These are phyloP conservation scores for Promerops cafer DNA, from an alignment of 2,113 vertebrate species.

Conservation along the genomic window DNA sequence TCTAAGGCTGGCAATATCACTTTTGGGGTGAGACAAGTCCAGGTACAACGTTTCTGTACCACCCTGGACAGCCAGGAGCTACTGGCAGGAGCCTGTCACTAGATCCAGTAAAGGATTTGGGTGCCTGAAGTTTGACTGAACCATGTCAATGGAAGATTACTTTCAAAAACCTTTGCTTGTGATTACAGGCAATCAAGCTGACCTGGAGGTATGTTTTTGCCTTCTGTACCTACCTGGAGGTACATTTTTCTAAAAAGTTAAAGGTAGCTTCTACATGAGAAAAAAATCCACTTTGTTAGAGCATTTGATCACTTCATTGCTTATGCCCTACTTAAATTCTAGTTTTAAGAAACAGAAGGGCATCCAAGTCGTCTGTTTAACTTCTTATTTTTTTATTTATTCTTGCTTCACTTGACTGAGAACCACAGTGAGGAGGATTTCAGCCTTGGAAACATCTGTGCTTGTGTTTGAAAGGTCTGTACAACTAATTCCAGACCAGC, in stretches of 20 bases:
- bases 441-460: background rate
- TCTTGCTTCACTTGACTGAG: background rate
- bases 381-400: background rate
- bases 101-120: background rate
- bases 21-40: background rate
- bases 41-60: background rate
- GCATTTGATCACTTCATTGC: background rate
- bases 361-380: background rate
- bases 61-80: background rate
- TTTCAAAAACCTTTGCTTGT: background rate
- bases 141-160: background rate
- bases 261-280: background rate
- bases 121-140: background rate
- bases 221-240: background rate
- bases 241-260: background rate
- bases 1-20: rapidly evolving
- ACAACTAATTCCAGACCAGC: background rate
- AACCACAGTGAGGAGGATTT: background rate
- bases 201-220: background rate
- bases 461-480: background rate
- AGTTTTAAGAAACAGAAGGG: background rate
- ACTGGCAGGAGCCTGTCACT: rapidly evolving
- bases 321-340: background rate
- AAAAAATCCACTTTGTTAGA: background rate
- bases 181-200: background rate